phyloP scores from a whole-genome alignment of 2,797 vertebrate species.

The Acipenser ruthenus region DNA sequence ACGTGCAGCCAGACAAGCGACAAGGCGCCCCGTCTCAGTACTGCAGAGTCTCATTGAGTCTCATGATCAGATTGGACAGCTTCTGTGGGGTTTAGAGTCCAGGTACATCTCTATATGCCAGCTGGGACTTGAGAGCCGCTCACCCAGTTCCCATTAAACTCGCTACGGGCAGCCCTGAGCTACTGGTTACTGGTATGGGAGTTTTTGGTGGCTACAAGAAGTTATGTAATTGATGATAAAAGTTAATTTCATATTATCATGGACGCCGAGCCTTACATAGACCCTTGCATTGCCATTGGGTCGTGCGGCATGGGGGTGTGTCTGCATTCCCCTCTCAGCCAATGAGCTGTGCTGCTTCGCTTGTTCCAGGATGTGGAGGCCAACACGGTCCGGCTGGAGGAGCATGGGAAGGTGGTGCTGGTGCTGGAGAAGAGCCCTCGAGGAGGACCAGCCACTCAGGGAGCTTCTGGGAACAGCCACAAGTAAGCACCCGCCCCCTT shows the following conservation, averaged over 20 bases:
- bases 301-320: background rate
- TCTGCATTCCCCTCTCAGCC: background rate
- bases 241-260: too few species aligned
- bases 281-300: too few species aligned
- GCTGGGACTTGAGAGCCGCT: too few species aligned
- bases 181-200: too few species aligned
- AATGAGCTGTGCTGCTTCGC: background rate
- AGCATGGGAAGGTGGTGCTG: slow-evolving; percentile 86
- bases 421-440: slow-evolving; percentile 77
- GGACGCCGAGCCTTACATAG: too few species aligned
- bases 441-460: slow-evolving; percentile 40
- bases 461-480: slow-evolving; percentile 49
- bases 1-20: background rate
- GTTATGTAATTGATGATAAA: too few species aligned
- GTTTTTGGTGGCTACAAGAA: too few species aligned
- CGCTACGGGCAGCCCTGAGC: too few species aligned
- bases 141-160: too few species aligned
- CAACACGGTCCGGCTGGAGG: slow-evolving; percentile 89
- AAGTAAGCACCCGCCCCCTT: slow-evolving; percentile 48
- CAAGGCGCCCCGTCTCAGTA: too few species aligned
- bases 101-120: background rate
- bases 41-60: background rate
- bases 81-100: background rate
- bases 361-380: slow-evolving; percentile 81
- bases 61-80: background rate